Conservation (phyloP, 2,113 vertebrate genomes). For the Crotalus horridus region DNA sequence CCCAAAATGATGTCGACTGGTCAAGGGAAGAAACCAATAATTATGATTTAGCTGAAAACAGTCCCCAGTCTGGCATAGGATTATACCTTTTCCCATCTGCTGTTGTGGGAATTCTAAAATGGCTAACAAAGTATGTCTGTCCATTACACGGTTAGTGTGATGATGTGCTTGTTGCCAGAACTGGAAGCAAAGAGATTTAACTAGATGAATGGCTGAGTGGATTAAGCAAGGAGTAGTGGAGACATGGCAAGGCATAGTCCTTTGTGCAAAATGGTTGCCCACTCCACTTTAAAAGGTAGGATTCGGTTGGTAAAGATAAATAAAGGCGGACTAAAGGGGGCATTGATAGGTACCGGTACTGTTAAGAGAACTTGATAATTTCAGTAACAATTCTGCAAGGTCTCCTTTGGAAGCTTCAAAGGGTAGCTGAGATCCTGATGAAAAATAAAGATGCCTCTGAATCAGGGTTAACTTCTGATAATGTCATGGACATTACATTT, state of each 20-base stretch:
- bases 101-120: not conserved
- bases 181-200: not conserved
- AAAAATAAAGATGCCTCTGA: not conserved
- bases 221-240: not conserved
- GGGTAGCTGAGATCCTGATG: not conserved
- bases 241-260: not conserved
- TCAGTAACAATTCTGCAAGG: not conserved
- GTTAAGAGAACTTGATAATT: not conserved
- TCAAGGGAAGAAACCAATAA: not conserved
- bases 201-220: not conserved
- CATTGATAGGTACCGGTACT: not conserved
- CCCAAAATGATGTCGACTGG: not conserved
- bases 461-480: not conserved
- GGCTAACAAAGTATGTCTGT: not conserved
- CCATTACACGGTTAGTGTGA: not conserved
- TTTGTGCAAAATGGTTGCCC: not conserved
- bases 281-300: not conserved
- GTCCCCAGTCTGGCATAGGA: not conserved
- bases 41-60: not conserved
- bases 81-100: no score
- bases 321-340: not conserved
- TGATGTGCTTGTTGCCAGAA: not conserved
- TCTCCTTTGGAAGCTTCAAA: not conserved
- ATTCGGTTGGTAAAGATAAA: not conserved
- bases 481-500: not conserved